Evolutionary conservation across 30 jellyfish, hydroid and myxozoan species (phyloP).

Genomic region (Calvadosia cruxmelitensis): DNA sequence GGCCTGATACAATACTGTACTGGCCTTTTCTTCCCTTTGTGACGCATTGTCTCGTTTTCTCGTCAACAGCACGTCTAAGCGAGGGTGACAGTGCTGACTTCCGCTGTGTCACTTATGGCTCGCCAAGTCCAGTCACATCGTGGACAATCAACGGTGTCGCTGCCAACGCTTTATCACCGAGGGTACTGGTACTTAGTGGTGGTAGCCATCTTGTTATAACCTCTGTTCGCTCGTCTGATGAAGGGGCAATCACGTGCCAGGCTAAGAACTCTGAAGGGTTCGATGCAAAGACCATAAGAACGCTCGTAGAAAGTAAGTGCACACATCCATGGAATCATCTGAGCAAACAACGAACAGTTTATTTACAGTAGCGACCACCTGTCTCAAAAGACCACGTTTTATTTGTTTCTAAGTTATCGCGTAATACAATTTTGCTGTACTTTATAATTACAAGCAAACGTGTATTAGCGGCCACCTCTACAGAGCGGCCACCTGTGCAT

Average conservation of each 20-base stretch:
- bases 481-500: no score
- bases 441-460: no score
- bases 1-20: background rate
- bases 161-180: constrained; percentile 2
- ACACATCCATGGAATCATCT: no score
- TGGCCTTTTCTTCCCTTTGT: background rate
- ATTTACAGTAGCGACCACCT: no score
- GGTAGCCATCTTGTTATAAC: constrained; percentile 40
- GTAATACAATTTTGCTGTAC: no score
- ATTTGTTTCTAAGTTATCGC: no score
- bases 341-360: no score
- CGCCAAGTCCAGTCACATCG: constrained; percentile 33
- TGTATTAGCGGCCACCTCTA: no score
- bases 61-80: constrained; percentile 17
- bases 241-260: constrained; percentile 18
- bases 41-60: background rate
- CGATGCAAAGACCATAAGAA: constrained; percentile 14
- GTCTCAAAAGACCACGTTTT: no score
- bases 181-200: constrained; percentile 18
- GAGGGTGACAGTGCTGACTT: constrained; percentile 44
- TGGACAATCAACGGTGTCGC: constrained; percentile 43
- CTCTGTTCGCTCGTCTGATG: constrained; percentile 9
- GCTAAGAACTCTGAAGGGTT: constrained; percentile 30
- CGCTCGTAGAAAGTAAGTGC: constrained; percentile 28
- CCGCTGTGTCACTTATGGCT: constrained; percentile 34